Evolutionary conservation across 2,797 vertebrate species (phyloP).

Genomic region (Meda fulgida): DNA sequence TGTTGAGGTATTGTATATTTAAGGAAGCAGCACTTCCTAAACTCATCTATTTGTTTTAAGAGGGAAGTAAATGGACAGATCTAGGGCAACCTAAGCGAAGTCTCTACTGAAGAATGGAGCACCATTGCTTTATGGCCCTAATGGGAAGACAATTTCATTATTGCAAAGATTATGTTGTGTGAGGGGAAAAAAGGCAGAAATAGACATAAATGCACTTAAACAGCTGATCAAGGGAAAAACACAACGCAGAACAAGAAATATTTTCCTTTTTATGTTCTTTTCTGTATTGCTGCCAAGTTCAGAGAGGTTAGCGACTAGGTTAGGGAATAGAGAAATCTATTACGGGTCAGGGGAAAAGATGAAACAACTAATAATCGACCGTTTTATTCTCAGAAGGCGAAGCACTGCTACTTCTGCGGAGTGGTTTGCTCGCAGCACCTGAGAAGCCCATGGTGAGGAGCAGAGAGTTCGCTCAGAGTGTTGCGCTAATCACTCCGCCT

Average conservation of each 20-base stretch:
- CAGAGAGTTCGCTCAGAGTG: too few relatives aligned
- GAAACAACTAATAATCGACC: constrained; percentile 15
- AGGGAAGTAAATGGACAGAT: constrained; percentile 64
- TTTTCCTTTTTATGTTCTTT: background rate
- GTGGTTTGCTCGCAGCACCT: too few relatives aligned
- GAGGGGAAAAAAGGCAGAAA: constrained; percentile 48
- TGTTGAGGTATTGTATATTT: constrained; percentile 54
- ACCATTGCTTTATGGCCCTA: constrained; percentile 48
- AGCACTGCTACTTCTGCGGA: too few relatives aligned
- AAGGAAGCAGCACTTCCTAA: constrained; percentile 47
- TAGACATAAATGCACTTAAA: constrained; percentile 31
- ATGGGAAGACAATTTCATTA: constrained; percentile 66
- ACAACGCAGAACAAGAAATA: background rate
- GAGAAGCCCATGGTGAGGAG: too few relatives aligned
- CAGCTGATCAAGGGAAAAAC: constrained; percentile 16
- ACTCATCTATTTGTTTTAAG: constrained; percentile 59
- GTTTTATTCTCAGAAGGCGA: too few relatives aligned
- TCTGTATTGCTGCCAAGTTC: background rate
- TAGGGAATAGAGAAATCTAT: constrained; percentile 31
- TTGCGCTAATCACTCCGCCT: too few relatives aligned
- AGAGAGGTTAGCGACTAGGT: constrained; percentile 53
- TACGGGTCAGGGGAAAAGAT: constrained; percentile 29
- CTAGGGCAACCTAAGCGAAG: constrained; percentile 62
- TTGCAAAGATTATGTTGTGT: constrained; percentile 54
- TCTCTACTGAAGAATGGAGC: constrained; percentile 57